Evolutionary conservation across 2,113 vertebrate genomes (phyloP).

Genomic region (Poeciliopsis occidentalis): DNA sequence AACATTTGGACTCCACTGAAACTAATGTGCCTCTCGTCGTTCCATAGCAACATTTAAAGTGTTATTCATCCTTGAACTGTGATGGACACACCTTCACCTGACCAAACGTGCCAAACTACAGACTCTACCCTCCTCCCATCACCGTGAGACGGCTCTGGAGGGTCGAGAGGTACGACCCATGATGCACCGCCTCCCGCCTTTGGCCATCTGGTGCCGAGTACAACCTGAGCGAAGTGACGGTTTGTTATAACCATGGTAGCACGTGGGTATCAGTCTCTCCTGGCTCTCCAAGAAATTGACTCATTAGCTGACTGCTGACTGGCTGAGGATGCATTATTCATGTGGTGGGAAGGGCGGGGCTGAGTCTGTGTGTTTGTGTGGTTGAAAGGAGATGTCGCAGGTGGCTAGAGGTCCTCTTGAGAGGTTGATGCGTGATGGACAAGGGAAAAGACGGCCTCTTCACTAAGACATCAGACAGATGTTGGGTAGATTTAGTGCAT

Average conservation of each 20-base stretch:
- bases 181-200: constrained; percentile 71
- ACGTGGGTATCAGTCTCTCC: constrained; percentile 62
- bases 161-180: constrained; percentile 60
- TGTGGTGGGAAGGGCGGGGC: constrained; percentile 50
- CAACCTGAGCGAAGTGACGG: constrained; percentile 58
- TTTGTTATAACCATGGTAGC: constrained; percentile 54
- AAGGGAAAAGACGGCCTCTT: constrained; percentile 61
- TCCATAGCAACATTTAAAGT: constrained; percentile 27
- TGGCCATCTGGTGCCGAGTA: constrained; percentile 69
- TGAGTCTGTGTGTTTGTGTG: constrained; percentile 12
- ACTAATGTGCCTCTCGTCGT: constrained; percentile 42
- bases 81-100: constrained; percentile 15
- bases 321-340: constrained; percentile 80
- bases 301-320: constrained; percentile 74
- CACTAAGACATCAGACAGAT: constrained; percentile 72
- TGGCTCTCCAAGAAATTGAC: constrained; percentile 70
- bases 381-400: constrained; percentile 53
- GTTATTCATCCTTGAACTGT: constrained; percentile 43
- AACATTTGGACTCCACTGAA: background rate
- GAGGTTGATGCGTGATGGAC: constrained; percentile 53
- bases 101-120: constrained; percentile 49
- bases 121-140: constrained; percentile 55
- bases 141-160: constrained; percentile 55
- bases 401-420: constrained; percentile 60
- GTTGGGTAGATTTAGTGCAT: constrained; percentile 61